Conservation (phyloP, 2,797 vertebrate species). For the Lagorchestes hirsutus region DNA sequence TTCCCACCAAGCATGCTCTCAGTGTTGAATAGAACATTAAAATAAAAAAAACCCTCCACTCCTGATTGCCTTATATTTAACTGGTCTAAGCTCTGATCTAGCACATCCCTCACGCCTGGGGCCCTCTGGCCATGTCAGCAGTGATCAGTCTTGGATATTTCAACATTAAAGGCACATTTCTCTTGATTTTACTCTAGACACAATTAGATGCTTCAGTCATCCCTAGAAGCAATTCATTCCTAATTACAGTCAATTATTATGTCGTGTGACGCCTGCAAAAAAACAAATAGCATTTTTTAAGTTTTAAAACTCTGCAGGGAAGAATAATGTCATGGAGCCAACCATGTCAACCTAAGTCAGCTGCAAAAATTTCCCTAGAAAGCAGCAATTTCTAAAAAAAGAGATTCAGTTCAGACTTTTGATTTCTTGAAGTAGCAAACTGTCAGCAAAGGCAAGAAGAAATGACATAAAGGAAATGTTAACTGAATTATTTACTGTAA, state of each 20-base stretch:
- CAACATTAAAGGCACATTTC: conserved; percentile 64
- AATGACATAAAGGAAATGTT: conserved; percentile 65
- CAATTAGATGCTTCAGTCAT: conserved; percentile 58
- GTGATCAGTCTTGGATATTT: conserved; percentile 41
- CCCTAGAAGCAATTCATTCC: conserved; percentile 72
- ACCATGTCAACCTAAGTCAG: conserved; percentile 55
- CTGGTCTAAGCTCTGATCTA: background rate
- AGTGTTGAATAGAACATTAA: background rate
- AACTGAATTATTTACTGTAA: conserved; percentile 76
- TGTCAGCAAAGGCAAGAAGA: conserved; percentile 62
- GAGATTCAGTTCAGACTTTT: conserved; percentile 62
- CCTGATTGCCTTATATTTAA: background rate
- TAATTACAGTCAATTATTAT: conserved; percentile 79
- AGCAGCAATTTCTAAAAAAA: conserved; percentile 62
- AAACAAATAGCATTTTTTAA: conserved; percentile 68
- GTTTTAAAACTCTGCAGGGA: conserved; percentile 49
- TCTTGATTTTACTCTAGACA: conserved; percentile 52
- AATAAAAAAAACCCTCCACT: background rate
- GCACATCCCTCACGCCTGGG: background rate
- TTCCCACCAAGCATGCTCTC: background rate
- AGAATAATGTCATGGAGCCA: conserved; percentile 59
- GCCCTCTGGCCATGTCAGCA: conserved; percentile 41
- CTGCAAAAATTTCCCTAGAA: conserved; percentile 69
- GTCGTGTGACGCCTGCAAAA: conserved; percentile 64
- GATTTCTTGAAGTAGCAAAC: conserved; percentile 72